Evolutionary conservation across 2,888 invertebrate genomes (phyloP).

Genomic region (Hirtodrosophila trivittata): DNA sequence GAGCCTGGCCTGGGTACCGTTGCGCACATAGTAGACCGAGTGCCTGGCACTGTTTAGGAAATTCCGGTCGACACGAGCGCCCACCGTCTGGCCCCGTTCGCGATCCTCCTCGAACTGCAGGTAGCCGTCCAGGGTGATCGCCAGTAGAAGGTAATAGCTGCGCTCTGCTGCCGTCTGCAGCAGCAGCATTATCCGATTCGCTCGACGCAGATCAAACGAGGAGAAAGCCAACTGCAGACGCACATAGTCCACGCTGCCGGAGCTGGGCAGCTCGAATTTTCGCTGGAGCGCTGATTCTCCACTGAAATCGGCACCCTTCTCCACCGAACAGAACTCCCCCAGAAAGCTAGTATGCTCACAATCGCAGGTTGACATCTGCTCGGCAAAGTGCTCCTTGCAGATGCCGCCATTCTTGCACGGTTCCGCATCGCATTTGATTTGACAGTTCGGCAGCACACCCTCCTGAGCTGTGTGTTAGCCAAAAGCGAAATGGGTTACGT

Average conservation of each 20-base stretch:
- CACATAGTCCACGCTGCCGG: conserved; percentile 88
- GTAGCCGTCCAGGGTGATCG: conserved; percentile 92
- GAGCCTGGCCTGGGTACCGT: conserved; percentile 88
- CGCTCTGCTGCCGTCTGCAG: conserved; percentile 93
- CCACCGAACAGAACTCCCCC: conserved; percentile 94
- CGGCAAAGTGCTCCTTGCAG: conserved; percentile 94
- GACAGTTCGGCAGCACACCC: conserved; percentile 92
- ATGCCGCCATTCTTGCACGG: conserved; percentile 95
- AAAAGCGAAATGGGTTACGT: conserved; percentile 2
- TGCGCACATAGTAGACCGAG: conserved; percentile 89
- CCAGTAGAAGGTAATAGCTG: conserved; percentile 92
- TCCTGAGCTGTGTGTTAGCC: conserved; percentile 84
- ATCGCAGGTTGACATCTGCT: conserved; percentile 93
- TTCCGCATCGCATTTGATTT: conserved; percentile 94
- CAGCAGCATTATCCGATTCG: conserved; percentile 90
- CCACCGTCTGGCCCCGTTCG: conserved; percentile 86
- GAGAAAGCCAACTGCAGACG: conserved; percentile 95
- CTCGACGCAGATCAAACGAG: conserved; percentile 90
- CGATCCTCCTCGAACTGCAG: conserved; percentile 94
- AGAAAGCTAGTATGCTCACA: conserved; percentile 95
- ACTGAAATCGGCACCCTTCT: conserved; percentile 95
- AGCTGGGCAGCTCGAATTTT: conserved; percentile 88
- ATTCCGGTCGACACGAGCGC: conserved; percentile 90
- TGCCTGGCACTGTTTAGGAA: conserved; percentile 92
- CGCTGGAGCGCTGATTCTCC: conserved; percentile 93